Percentiles rank a stretch among this genome's conserved stretches.
Evolutionary conservation across 2,113 vertebrate species (phyloP).

Genomic region (Siniperca knerii): DNA sequence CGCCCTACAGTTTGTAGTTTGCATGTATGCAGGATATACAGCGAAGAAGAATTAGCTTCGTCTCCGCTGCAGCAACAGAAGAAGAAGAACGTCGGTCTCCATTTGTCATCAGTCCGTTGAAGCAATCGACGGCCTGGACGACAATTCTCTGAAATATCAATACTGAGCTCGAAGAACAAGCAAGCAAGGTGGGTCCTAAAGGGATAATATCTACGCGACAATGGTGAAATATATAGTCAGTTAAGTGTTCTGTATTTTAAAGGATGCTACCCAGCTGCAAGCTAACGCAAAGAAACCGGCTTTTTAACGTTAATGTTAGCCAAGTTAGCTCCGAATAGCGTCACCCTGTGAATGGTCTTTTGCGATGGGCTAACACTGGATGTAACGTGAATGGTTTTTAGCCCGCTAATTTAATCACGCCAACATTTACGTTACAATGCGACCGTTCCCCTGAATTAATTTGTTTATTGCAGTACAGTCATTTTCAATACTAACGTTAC

Average conservation of each 20-base stretch:
- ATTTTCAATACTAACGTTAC: accelerated
- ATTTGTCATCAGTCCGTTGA: slow-evolving; percentile 32
- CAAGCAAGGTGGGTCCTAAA: slow-evolving; percentile 19
- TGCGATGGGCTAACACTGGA: neutral
- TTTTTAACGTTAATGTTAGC: slow-evolving; percentile 19
- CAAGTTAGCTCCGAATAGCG: slow-evolving; percentile 16
- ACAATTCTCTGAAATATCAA: neutral
- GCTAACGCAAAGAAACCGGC: neutral
- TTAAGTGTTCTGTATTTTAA: neutral
- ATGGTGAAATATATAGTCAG: accelerated
- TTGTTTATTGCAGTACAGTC: neutral
- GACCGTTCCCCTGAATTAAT: accelerated
- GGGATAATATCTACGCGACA: neutral
- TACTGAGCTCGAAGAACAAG: neutral
- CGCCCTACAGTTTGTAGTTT: neutral
- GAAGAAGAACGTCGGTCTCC: slow-evolving; percentile 30
- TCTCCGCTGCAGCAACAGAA: slow-evolving; percentile 19
- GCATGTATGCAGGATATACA: accelerated
- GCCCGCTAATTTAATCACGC: accelerated
- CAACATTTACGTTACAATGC: accelerated
- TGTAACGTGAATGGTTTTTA: neutral
- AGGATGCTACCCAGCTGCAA: too few species aligned
- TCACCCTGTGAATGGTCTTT: neutral
- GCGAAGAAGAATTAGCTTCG: slow-evolving; percentile 24
- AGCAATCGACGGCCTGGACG: neutral